Evolutionary conservation across 2,888 invertebrate species (phyloP).

Genomic region (Metacarcinus magister): DNA sequence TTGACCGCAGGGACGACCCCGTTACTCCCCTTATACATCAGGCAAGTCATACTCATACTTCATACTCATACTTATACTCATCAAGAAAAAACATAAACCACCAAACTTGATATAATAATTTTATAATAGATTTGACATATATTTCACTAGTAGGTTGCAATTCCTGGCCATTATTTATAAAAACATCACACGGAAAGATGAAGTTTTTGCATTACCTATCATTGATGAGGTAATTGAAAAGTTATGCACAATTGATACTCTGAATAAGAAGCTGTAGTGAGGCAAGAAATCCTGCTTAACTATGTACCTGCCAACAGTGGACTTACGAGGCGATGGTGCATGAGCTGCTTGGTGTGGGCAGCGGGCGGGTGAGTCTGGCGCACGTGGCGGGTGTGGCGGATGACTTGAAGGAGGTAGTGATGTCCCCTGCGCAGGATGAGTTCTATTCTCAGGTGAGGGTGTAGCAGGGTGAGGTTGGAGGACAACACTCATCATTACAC

Average conservation of each 20-base stretch:
- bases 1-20: constrained; percentile 97
- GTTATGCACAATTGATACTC: no score
- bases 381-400: constrained; percentile 93
- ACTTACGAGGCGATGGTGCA: constrained; percentile 99
- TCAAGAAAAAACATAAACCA: background rate
- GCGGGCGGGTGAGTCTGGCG: constrained; percentile 96
- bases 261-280: no score
- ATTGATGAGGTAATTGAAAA: no score
- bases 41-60: constrained; percentile 84
- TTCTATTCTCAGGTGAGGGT: constrained; percentile 93
- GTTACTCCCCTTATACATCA: constrained; percentile 97
- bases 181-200: no score
- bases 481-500: background rate
- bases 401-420: constrained; percentile 95
- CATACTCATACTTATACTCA: background rate
- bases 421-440: constrained; percentile 97
- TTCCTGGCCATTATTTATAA: no score
- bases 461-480: background rate
- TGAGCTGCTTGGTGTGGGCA: constrained; percentile 92
- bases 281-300: no score
- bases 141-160: no score
- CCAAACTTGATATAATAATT: no score
- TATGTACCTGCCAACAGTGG: constrained; percentile 89
- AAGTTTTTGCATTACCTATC: no score
- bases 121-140: no score